phyloP scores from a whole-genome alignment of 2,797 vertebrate species.

The Sebastes nivosus region DNA sequence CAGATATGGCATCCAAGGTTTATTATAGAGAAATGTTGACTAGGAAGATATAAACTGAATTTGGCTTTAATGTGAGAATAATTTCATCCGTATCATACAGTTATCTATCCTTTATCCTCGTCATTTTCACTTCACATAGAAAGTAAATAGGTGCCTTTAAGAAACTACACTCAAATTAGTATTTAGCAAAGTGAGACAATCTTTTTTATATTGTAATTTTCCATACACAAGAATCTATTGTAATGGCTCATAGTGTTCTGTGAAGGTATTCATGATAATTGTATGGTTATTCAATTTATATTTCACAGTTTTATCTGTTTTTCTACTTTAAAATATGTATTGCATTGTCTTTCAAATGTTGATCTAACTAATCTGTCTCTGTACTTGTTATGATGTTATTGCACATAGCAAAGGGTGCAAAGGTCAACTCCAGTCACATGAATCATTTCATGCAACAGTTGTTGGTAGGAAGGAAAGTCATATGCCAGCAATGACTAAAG shows the following conservation, averaged over 20 bases:
- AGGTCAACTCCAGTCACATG: neutral
- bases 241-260: neutral
- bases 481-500: neutral
- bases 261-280: neutral
- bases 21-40: neutral
- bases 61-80: slow-evolving; percentile 6
- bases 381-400: neutral
- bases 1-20: neutral
- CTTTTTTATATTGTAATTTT: neutral
- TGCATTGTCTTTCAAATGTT: neutral
- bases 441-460: neutral
- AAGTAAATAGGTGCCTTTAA: neutral
- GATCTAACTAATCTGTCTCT: neutral
- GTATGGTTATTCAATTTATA: neutral
- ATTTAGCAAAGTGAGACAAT: neutral
- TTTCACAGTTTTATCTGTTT: neutral
- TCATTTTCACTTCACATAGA: neutral
- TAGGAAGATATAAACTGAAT: neutral
- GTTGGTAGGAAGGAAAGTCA: neutral
- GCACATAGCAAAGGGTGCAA: neutral
- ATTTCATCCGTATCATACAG: slow-evolving; percentile 4
- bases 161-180: neutral
- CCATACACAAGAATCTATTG: neutral
- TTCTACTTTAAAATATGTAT: neutral
- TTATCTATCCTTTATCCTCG: neutral